Evolutionary conservation across 92 coral and sea anemone species (phyloP).

Genomic region (Palythoa grandiflora): DNA sequence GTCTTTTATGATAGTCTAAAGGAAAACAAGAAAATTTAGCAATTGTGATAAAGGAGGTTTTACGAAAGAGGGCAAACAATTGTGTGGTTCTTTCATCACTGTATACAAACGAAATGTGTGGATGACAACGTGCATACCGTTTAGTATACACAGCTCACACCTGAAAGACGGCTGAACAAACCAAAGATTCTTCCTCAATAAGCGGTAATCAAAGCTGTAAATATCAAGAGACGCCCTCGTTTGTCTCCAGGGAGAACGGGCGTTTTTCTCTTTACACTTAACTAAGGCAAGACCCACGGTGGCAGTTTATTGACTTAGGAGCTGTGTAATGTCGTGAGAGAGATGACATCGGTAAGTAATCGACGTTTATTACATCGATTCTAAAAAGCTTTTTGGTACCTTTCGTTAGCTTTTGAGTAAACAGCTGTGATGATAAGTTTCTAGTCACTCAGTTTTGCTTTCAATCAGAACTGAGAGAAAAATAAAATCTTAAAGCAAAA

Average conservation of each 20-base stretch:
- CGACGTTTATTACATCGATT: slow-evolving; percentile 1
- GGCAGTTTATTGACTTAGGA: slow-evolving; percentile 43
- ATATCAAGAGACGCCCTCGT: slow-evolving; percentile 16
- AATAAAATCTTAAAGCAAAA: not conserved
- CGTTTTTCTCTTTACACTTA: not conserved
- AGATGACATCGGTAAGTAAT: slow-evolving; percentile 4
- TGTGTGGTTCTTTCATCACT: slow-evolving; percentile 50
- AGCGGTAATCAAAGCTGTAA: slow-evolving; percentile 10
- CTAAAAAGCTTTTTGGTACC: slow-evolving; percentile 30
- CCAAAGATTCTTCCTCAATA: slow-evolving; percentile 59
- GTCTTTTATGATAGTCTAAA: slow-evolving; percentile 22
- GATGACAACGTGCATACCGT: slow-evolving; percentile 24
- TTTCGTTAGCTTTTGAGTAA: slow-evolving; percentile 24
- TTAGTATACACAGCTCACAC: slow-evolving; percentile 67
- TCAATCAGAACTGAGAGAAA: not conserved
- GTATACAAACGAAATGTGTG: slow-evolving; percentile 28
- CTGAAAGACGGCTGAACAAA: slow-evolving; percentile 87
- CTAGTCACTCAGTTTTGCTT: not conserved
- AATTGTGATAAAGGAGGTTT: slow-evolving; percentile 35
- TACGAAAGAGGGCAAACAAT: slow-evolving; percentile 5
- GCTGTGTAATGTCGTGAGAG: slow-evolving; percentile 21
- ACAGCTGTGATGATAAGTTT: slow-evolving; percentile 30
- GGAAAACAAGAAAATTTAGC: slow-evolving; percentile 63
- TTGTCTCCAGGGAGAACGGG: slow-evolving; percentile 38
- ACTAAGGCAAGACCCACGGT: not conserved